A percentile compares a stretch with the other conserved stretches of the same genome.
These are phyloP conservation scores for Distichodus sexfasciatus DNA, from an alignment of 2,797 vertebrate species.

Conservation along the genomic window DNA sequence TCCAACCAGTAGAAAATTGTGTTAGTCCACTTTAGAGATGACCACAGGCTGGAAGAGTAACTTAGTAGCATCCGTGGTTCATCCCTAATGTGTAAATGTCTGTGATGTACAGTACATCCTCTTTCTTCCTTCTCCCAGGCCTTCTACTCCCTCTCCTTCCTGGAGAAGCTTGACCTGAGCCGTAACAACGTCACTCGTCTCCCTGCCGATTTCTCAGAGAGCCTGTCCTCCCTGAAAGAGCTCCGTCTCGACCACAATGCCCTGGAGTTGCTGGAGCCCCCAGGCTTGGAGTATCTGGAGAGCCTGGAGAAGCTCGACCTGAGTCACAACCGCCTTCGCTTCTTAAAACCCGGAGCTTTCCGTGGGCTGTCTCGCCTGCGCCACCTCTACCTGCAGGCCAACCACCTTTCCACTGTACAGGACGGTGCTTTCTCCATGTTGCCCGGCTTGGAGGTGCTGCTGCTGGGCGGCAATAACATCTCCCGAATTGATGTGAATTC, in stretches of 20 bases:
- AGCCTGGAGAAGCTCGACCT: slow-evolving; percentile 71
- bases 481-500: slow-evolving; percentile 66
- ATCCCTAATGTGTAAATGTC: too few relatives aligned
- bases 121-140: slow-evolving; percentile 44
- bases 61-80: too few relatives aligned
- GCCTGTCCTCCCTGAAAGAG: slow-evolving; percentile 65
- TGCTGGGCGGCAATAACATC: slow-evolving; percentile 72
- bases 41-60: too few relatives aligned
- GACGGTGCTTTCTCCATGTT: slow-evolving; percentile 69
- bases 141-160: slow-evolving; percentile 63
- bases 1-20: too few relatives aligned
- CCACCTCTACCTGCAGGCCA: slow-evolving; percentile 70
- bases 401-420: slow-evolving; percentile 60
- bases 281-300: slow-evolving; percentile 63
- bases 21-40: too few relatives aligned
- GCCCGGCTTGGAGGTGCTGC: slow-evolving; percentile 72
- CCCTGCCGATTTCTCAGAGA: slow-evolving; percentile 65
- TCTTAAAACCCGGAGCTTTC: slow-evolving; percentile 64
- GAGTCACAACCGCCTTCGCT: slow-evolving; percentile 63
- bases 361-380: slow-evolving; percentile 70
- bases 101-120: not conserved
- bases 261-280: slow-evolving; percentile 46
- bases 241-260: slow-evolving; percentile 70
- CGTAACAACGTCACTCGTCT: slow-evolving; percentile 64
- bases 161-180: slow-evolving; percentile 77